A percentile compares a stretch with the other conserved stretches of the same genome.
phyloP scores from a whole-genome alignment of 2,113 vertebrate species.

The Dicrurus megarhynchus region DNA sequence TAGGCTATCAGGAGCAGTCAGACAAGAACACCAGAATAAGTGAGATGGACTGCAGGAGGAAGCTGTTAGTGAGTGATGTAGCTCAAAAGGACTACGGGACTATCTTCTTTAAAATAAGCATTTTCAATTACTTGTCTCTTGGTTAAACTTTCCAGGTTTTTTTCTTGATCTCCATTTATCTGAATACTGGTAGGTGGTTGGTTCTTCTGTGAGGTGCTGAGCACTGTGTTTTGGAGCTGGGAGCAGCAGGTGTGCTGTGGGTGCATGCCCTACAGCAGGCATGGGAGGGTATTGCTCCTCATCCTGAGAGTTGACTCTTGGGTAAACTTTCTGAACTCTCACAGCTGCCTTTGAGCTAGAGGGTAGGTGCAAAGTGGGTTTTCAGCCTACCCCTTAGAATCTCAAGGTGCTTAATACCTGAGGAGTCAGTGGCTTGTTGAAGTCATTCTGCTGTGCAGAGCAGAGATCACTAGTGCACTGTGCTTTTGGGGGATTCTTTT shows the following conservation, averaged over 20 bases:
- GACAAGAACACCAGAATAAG: background rate
- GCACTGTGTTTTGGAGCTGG: background rate
- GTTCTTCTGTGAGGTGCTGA: background rate
- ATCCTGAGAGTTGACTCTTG: background rate
- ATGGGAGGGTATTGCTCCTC: background rate
- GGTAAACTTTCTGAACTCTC: background rate
- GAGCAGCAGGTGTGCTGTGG: background rate
- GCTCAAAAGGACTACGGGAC: background rate
- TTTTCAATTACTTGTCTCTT: background rate
- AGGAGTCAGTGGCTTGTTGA: background rate
- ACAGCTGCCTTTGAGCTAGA: background rate
- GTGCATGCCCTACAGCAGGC: background rate
- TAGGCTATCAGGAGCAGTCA: background rate
- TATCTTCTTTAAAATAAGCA: background rate
- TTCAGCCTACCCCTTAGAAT: background rate
- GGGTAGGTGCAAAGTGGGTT: background rate
- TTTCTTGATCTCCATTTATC: background rate
- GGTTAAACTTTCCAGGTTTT: background rate
- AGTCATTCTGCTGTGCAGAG: background rate
- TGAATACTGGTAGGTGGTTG: background rate
- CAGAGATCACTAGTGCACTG: background rate
- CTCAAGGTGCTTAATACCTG: background rate
- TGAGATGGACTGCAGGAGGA: background rate
- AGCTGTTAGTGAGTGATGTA: background rate
- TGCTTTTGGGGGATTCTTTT: background rate